A percentile compares a stretch with the other conserved stretches of the same genome.
Evolutionary conservation across 2,113 vertebrate species (phyloP).

Genomic region (Mesitornis unicolor): DNA sequence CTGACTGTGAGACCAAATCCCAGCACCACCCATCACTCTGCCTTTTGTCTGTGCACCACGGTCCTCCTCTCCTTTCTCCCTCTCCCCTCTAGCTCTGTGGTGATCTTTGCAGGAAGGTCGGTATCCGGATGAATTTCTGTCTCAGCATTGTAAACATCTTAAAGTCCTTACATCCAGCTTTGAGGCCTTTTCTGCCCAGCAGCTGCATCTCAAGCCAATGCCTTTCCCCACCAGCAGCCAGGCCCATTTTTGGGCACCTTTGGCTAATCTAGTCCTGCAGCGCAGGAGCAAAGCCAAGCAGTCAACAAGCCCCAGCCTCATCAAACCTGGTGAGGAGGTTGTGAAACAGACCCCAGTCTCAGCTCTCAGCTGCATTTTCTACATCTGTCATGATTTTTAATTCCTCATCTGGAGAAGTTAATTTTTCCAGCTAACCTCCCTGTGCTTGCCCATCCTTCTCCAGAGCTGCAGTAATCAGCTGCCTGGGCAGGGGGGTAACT

Average conservation of each 20-base stretch:
- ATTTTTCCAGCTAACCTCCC: background rate
- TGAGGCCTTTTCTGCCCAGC: background rate
- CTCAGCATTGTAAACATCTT: background rate
- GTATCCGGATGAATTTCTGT: background rate
- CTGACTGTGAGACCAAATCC: background rate
- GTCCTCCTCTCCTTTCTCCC: background rate
- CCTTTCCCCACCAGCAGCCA: background rate
- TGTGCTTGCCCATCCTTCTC: background rate
- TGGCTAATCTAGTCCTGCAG: background rate
- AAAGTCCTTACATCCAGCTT: background rate
- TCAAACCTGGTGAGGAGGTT: background rate
- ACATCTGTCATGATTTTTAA: background rate
- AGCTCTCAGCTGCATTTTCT: background rate
- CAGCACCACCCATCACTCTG: background rate
- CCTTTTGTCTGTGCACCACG: background rate
- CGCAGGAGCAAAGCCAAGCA: background rate
- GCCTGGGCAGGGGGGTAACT: background rate
- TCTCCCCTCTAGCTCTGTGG: background rate
- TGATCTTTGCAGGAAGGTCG: background rate
- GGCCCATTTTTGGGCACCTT: fast-evolving
- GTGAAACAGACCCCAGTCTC: background rate
- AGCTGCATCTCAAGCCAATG: background rate
- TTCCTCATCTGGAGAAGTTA: background rate
- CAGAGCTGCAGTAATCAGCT: background rate
- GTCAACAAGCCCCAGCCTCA: background rate